These are phyloP conservation scores for Hippocampus kuda DNA, from an alignment of 2,797 vertebrate genomes.

Conservation along the genomic window DNA sequence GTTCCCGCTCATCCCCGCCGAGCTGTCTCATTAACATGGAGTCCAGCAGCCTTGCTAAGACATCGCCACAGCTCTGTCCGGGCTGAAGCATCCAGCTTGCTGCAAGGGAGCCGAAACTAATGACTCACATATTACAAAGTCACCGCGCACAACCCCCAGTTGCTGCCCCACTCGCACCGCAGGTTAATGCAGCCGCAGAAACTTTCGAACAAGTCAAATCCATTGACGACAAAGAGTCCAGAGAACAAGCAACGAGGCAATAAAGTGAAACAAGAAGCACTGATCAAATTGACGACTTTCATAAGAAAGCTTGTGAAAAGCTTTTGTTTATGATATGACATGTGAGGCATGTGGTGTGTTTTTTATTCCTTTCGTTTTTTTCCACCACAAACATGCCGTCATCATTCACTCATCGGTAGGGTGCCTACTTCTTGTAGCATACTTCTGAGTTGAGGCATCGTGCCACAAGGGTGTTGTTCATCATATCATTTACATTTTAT, in stretches of 20 bases:
- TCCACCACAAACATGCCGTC: slow-evolving; percentile 12
- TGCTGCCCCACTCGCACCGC: slow-evolving; percentile 21
- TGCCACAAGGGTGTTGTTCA: slow-evolving; percentile 50
- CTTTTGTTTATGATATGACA: background rate
- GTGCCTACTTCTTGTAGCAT: slow-evolving; percentile 45
- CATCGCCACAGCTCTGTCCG: slow-evolving; percentile 42
- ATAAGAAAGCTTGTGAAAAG: slow-evolving; percentile 23
- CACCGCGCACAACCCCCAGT: slow-evolving; percentile 28
- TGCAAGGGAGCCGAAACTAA: slow-evolving; percentile 49
- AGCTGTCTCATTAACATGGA: slow-evolving; percentile 67
- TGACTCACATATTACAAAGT: slow-evolving; percentile 47
- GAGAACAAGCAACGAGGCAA: slow-evolving; percentile 18
- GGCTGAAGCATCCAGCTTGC: slow-evolving; percentile 28
- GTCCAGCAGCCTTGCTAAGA: slow-evolving; percentile 35
- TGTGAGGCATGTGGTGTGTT: background rate
- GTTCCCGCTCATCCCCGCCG: slow-evolving; percentile 62
- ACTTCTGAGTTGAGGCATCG: slow-evolving; percentile 45
- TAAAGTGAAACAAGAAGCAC: slow-evolving; percentile 26
- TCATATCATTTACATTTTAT: slow-evolving; percentile 61
- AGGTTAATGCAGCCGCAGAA: slow-evolving; percentile 26
- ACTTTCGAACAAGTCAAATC: slow-evolving; percentile 41
- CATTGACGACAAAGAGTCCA: slow-evolving; percentile 25
- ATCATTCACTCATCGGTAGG: slow-evolving; percentile 49
- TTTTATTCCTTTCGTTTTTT: background rate
- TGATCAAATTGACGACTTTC: slow-evolving; percentile 37